Base-by-base conservation (phyloP, 1,140 invertebrate genomes). In the Panagrolaimus sp. region DNA sequence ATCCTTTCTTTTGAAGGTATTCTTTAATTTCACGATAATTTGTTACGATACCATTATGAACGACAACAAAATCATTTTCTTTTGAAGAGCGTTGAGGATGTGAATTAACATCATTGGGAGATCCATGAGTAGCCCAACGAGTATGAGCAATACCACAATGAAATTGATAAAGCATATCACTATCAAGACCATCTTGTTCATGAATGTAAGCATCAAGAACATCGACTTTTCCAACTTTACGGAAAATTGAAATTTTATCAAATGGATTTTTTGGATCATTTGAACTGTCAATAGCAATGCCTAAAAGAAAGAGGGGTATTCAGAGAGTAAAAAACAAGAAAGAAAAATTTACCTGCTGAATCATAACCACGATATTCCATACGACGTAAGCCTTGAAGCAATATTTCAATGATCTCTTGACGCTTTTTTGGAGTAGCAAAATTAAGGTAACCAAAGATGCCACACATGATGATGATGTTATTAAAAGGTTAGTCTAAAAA, bases 381-480 rank as follows among this genome's bases (percentile, higher is more conserved):
- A 66, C 96, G 88, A 84, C 98, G 94, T 13, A 99, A 86, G 43
- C 96, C 96, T 83, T 91, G 92, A 45, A 99, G 89, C 38, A 99
- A 87, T 38, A 93, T 88, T 74, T 96, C 91, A 65, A 98, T 85
- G 77, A 99, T 92, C 85, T 98, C 93, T 78, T 89, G 88, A 61
- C 94, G 87, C 63, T 89, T 91, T 84, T 93, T 96, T 44, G 95
- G 95, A 25, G 94, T 96, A 82, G 97, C 85, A 84, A 96, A 96
- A 84, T 99, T 99, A 75, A 99, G 88, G 86, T 99, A 99, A 74
- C 94, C 96, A 87, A 98, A 98, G 82, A 99, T 99, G 88, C 96
- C 96, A 66, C 81, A 81, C 81, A 81, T 81, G 71, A 68, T 78
- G 20, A 57, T 20, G 9, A 25, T n/a, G n/a, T n/a, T n/a, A n/a